These are phyloP conservation scores for Dromococcyx pavoninus DNA, from an alignment of 2,797 vertebrate species.

Conservation along the genomic window DNA sequence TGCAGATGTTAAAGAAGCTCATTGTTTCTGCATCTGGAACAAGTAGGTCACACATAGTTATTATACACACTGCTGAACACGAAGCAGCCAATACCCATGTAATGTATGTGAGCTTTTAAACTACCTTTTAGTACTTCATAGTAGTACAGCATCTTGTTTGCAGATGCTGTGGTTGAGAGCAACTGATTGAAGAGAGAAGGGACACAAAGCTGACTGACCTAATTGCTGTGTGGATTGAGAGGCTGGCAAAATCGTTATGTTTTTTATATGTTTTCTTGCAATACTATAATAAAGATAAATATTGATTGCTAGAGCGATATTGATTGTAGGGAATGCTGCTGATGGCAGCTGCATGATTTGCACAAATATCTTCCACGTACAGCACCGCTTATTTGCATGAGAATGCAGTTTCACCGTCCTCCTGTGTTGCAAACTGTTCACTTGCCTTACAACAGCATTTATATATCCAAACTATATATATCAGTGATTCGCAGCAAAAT, in stretches of 20 bases:
- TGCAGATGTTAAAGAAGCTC: constrained; percentile 27
- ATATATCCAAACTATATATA: neutral
- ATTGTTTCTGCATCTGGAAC: constrained; percentile 45
- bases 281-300: constrained; percentile 57
- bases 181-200: constrained; percentile 48
- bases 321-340: constrained; percentile 43
- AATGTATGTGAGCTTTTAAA: constrained; percentile 44
- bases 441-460: neutral
- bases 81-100: constrained; percentile 21
- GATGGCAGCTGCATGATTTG: constrained; percentile 66
- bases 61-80: constrained; percentile 52
- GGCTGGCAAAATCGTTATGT: constrained; percentile 35
- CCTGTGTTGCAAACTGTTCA: neutral
- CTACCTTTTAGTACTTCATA: constrained; percentile 23
- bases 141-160: constrained; percentile 42
- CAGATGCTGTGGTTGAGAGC: constrained; percentile 28
- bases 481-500: constrained; percentile 22
- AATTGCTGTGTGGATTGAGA: constrained; percentile 15
- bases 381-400: neutral
- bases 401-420: constrained; percentile 13
- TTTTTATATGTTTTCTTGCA: constrained; percentile 15
- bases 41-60: constrained; percentile 59
- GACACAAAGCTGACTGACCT: constrained; percentile 31
- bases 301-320: constrained; percentile 55
- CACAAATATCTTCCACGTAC: constrained; percentile 17